Evolutionary conservation across 2,113 vertebrate species (phyloP), one percentile per base, ranked within the genome.

Genomic region (Aleadryas rufinucha): DNA sequence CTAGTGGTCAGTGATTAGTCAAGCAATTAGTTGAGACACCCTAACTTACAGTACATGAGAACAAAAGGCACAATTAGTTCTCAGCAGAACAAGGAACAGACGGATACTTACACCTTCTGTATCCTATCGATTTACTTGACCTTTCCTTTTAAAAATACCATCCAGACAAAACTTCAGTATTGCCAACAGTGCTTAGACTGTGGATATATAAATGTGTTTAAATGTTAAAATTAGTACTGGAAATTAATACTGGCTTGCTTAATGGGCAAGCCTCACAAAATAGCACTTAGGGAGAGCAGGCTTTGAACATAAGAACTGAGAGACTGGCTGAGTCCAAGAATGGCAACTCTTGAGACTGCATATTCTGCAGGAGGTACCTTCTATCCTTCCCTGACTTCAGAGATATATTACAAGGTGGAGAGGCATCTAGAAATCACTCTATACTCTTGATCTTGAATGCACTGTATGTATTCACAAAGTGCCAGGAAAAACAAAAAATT

Each of bases 61-160:
- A 82, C 33, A 86, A 92, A 92, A 94, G 74, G 68, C 39, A 77
- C 35, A 11, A 24, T 33, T 28, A 44, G 49, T 89, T 97, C 97
- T 96, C 91, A 61, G 75, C 60, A 95, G 76, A 61, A 97, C 59
- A 95, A 97, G 69, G 84, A 97, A 95, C 31, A 75, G 37, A 64
- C 23, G 18, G 41, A 76, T 39, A 22, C 33, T 66, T 59, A 35
- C 2, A 85, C 6, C 31, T 69, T 19, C 49, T 35, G 37, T 50
- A 79, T 30, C 37, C 31, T 85, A 65, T 39, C 0, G 0, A 79
- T 84, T 82, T 52, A 47, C 23, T 89, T 42, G 21, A 89, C 57
- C 72, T 79, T 87, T 85, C 33, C 24, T 89, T 95, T 83, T 50
- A 85, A 24, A 89, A 89, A 79, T n/a, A 69, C 47, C 8, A 59